A percentile compares a stretch with the other conserved stretches of the same genome.
phyloP scores from a whole-genome alignment of 64 coral and sea anemone genomes.

The Hydrozoanthus tunicans region DNA sequence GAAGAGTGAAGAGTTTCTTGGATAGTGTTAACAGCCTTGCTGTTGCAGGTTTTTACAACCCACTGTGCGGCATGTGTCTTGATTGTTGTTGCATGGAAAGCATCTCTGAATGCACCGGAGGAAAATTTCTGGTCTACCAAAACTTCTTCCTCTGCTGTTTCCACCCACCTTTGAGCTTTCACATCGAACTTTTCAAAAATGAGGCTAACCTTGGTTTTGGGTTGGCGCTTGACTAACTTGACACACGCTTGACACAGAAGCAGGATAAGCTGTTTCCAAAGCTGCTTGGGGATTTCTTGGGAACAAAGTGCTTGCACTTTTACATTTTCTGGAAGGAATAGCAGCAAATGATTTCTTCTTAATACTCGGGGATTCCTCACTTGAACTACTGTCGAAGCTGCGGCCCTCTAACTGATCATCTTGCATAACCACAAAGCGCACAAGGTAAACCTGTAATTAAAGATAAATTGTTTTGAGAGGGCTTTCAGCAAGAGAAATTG shows the following conservation, averaged over 20 bases:
- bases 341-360: constrained; percentile 7
- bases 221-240: constrained; percentile 39
- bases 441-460: constrained; percentile 59
- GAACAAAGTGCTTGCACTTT: background rate
- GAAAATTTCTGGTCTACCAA: constrained; percentile 45
- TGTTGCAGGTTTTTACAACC: constrained; percentile 49
- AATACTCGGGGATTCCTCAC: background rate
- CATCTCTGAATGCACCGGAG: constrained; percentile 53
- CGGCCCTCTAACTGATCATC: background rate
- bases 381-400: background rate
- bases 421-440: constrained; percentile 62
- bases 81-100: constrained; percentile 27
- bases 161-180: constrained; percentile 1
- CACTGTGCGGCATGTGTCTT: background rate
- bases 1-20: constrained; percentile 11
- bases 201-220: constrained; percentile 21
- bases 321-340: constrained; percentile 5
- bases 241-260: constrained; percentile 49
- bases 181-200: constrained; percentile 61
- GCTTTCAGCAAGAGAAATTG: background rate
- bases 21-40: constrained; percentile 42
- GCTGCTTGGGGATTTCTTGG: background rate
- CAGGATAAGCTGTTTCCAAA: constrained; percentile 56
- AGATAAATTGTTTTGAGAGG: background rate
- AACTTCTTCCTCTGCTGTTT: constrained; percentile 6